Percentiles rank a stretch among this genome's conserved stretches.
These are phyloP conservation scores for Microcebus griseorufus DNA, from an alignment of 2,113 vertebrate species.

Conservation along the genomic window DNA sequence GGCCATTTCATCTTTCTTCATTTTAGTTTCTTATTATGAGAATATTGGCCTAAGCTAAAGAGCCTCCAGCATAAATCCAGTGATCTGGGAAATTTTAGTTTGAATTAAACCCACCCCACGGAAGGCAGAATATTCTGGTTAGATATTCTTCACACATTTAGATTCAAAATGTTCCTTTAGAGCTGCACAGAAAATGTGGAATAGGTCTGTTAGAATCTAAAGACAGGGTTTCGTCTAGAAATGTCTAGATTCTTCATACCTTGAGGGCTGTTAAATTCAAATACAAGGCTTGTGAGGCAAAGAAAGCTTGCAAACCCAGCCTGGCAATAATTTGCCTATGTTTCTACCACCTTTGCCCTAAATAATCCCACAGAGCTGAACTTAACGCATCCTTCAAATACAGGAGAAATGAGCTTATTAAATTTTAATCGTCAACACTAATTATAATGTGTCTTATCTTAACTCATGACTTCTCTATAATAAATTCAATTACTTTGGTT, in stretches of 20 bases:
- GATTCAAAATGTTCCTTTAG: not conserved
- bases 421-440: conserved; percentile 52
- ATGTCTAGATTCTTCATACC: not conserved
- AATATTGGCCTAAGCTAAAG: not conserved
- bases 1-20: not conserved
- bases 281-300: not conserved
- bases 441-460: conserved; percentile 49
- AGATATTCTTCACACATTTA: not conserved
- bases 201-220: not conserved
- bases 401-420: conserved; percentile 56
- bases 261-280: not conserved
- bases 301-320: not conserved
- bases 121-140: not conserved
- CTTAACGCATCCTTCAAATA: conserved; percentile 42
- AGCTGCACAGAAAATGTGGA: not conserved
- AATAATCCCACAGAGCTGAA: conserved; percentile 39
- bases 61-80: not conserved
- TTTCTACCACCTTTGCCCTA: conserved; percentile 41
- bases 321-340: conserved; percentile 7
- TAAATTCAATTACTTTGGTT: conserved; percentile 27
- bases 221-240: not conserved
- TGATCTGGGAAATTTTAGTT: not conserved
- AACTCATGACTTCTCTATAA: not conserved
- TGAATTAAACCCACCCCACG: not conserved
- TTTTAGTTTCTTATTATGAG: not conserved